Evolutionary conservation across 2,113 vertebrate species (phyloP), one percentile per base, ranked within the genome.

Genomic region (Tachuris rubrigastra): DNA sequence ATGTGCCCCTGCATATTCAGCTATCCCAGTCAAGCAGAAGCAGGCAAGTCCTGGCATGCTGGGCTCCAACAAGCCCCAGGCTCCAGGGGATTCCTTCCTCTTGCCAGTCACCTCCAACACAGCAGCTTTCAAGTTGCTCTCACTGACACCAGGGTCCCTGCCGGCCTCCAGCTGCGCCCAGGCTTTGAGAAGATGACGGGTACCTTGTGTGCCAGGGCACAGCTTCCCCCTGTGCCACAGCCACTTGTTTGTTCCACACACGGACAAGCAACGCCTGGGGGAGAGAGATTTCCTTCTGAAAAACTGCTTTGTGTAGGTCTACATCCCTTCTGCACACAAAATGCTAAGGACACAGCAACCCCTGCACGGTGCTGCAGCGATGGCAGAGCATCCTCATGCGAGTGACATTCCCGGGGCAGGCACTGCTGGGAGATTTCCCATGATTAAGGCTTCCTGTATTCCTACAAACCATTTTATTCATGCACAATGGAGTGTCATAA

Each of bases 331-430:
- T 6, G 58, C 58, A 5, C 35, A 6, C 5, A 12, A 41, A 25
- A 4, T 2, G 3, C 39, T 7, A 9, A 6, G 11, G 16, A 63
- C 30, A 9, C n/a, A 30, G 12, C 2, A 41, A 68, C 30, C 37
- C 35, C 72, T 12, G 9, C 10, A 1, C 0, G 8, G 10, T 23
- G 53, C 66, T 50, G 18, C 1, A 2, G 33, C 0, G 1, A 25
- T 3, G 23, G 69, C 60, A 39, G 11, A 75, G 44, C 67, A 42
- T 72, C 76, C 63, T 7, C 0, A 0, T 2, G 65, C 1, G 3
- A 86, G 63, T 12, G 3, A 46, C 10, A 0, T 8, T 30, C 55
- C 74, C 4, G 0, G 27, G 27, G 47, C 62, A 17, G 77, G 60
- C 3, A 0, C 56, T 10, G 84, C 55, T 9, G 56, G 66, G 14